These are phyloP conservation scores for Acomys russatus DNA, from an alignment of 2,797 vertebrate genomes.

Conservation along the genomic window DNA sequence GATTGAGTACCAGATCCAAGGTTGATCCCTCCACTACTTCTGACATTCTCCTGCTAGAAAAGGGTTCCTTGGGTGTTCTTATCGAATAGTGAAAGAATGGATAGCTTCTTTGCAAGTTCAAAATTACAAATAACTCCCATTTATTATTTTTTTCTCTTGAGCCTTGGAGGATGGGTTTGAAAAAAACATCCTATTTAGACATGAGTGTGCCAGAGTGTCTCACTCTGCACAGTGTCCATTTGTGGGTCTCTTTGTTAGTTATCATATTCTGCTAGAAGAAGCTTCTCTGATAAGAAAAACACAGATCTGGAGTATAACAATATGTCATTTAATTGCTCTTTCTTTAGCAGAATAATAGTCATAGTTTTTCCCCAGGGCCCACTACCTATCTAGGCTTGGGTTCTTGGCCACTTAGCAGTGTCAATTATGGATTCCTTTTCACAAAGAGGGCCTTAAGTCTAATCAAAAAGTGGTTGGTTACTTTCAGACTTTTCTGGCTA, in stretches of 20 bases:
- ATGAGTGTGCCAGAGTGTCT: too few species aligned
- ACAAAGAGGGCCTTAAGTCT: not conserved
- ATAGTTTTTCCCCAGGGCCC: not conserved
- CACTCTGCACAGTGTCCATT: not conserved
- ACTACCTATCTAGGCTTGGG: not conserved
- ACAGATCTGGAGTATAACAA: not conserved
- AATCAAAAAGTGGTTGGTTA: not conserved
- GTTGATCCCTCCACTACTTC: rapidly evolving
- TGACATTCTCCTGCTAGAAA: not conserved
- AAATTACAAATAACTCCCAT: not conserved
- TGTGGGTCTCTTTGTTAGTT: not conserved
- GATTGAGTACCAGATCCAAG: rapidly evolving
- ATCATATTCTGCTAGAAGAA: too few species aligned
- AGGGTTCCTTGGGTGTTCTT: not conserved
- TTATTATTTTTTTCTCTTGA: not conserved
- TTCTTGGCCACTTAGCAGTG: not conserved
- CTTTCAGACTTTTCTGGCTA: not conserved
- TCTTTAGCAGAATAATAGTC: not conserved
- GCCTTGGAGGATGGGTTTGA: not conserved
- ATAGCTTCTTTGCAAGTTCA: not conserved
- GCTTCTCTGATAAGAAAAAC: not conserved
- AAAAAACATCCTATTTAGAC: not conserved
- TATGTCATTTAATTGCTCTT: not conserved
- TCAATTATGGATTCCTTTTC: not conserved
- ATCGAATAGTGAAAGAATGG: not conserved